phyloP scores from a whole-genome alignment of 2,113 vertebrate species.

The Zeus faber region DNA sequence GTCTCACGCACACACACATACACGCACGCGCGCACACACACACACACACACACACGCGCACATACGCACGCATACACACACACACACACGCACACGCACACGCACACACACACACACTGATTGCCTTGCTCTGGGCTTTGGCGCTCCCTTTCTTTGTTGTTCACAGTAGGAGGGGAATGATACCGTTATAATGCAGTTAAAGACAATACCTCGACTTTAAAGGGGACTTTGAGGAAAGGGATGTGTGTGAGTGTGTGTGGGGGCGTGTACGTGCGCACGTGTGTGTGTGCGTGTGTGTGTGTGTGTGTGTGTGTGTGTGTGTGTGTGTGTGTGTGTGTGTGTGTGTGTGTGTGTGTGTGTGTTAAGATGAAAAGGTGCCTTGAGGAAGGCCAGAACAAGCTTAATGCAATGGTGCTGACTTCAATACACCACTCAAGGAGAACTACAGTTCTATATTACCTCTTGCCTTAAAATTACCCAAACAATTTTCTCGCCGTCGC shows the following conservation, averaged over 20 bases:
- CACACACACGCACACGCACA: slow-evolving; percentile 5
- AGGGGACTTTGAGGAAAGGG: slow-evolving; percentile 39
- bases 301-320: slow-evolving; percentile 35
- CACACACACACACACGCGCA: slow-evolving; percentile 5
- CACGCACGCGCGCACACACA: slow-evolving; percentile 10
- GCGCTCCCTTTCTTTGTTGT: slow-evolving; percentile 70
- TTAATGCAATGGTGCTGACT: slow-evolving; percentile 73
- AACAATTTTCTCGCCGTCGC: background rate
- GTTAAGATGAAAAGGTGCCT: slow-evolving; percentile 68
- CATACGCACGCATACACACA: slow-evolving; percentile 5
- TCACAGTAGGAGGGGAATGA: slow-evolving; percentile 70
- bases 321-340: slow-evolving; percentile 8
- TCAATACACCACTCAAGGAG: slow-evolving; percentile 69
- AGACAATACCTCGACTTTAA: slow-evolving; percentile 73
- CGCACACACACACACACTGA: slow-evolving; percentile 35
- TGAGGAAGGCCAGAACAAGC: slow-evolving; percentile 63
- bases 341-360: slow-evolving; percentile 11
- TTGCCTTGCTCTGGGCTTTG: slow-evolving; percentile 73
- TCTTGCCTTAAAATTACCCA: slow-evolving; percentile 52
- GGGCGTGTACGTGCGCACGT: too few relatives aligned
- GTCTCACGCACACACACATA: slow-evolving; percentile 36
- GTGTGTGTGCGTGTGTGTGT: slow-evolving; percentile 28
- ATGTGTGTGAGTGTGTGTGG: too few relatives aligned
- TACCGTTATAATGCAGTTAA: slow-evolving; percentile 76
- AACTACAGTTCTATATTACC: slow-evolving; percentile 54